Conservation (phyloP, 2,888 invertebrate genomes). For the Cistogaster globosa region DNA sequence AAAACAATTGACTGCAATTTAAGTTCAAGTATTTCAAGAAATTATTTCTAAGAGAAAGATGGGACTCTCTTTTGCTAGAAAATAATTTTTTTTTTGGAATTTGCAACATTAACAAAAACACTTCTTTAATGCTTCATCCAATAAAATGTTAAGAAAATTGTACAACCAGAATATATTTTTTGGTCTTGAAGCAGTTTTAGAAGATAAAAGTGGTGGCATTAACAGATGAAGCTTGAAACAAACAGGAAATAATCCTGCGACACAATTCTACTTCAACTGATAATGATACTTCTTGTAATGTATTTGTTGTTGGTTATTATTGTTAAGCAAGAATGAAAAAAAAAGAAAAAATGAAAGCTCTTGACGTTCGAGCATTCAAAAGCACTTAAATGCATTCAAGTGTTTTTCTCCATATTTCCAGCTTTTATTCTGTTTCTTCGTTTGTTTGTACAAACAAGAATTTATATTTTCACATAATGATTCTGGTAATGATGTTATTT, state of each 20-base stretch:
- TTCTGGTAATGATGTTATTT: slow-evolving; percentile 66
- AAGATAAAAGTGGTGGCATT: slow-evolving; percentile 42
- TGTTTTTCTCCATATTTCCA: slow-evolving; percentile 66
- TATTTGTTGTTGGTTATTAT: slow-evolving; percentile 17
- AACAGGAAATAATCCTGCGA: slow-evolving; percentile 67
- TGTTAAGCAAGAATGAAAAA: slow-evolving; percentile 4
- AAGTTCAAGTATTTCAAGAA: slow-evolving; percentile 61
- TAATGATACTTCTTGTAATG: slow-evolving; percentile 44
- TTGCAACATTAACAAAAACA: slow-evolving; percentile 25
- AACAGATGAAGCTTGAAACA: slow-evolving; percentile 67
- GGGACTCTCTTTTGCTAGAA: slow-evolving; percentile 9
- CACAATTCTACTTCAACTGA: slow-evolving; percentile 44
- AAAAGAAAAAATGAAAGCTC: slow-evolving; percentile 28
- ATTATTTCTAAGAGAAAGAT: neutral
- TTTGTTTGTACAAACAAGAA: slow-evolving; percentile 47
- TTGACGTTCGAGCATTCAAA: slow-evolving; percentile 66
- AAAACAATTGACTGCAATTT: slow-evolving; percentile 69
- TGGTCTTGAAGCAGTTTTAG: slow-evolving; percentile 5
- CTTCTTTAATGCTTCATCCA: slow-evolving; percentile 28
- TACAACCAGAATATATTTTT: slow-evolving; percentile 41
- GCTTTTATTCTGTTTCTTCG: slow-evolving; percentile 44
- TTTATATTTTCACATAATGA: slow-evolving; percentile 59
- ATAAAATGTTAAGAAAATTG: slow-evolving; percentile 32
- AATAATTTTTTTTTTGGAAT: slow-evolving; percentile 10
- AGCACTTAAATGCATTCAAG: slow-evolving; percentile 78